Base-by-base conservation (phyloP, 1,140 invertebrate genomes). In the Drosophila auraria region DNA sequence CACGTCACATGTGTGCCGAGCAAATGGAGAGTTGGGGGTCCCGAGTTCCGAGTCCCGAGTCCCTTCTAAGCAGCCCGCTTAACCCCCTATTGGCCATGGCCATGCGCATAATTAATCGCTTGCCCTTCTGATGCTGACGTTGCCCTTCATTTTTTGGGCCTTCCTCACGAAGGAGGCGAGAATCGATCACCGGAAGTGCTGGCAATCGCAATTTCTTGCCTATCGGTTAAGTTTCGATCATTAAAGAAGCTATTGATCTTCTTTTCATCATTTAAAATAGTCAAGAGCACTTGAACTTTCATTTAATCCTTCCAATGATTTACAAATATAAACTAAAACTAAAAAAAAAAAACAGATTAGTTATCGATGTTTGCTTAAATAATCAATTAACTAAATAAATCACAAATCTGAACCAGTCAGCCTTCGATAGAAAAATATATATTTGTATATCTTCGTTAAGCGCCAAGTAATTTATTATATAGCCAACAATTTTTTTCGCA, bases 51-150 rank as follows among this genome's bases (percentile, higher is more conserved):
- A 9, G 33, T 7, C 30, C 33, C 9, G 33, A 3, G n/a, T 3
- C 11, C 33, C 11, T 14, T 33, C n/a, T 14, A 33, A 65, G 27
- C 20, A 45, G 17, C 36, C 54, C 36, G 36, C 62, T 64, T 30
- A 64, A 60, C 62, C 62, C 62, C 38, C 57, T 27, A 60, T 38
- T 69, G 61, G 25, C 56, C 40, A 36, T 17, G 9, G 56, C 64
- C 49, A 40, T 68, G n/a, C 44, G 56, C 64, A 73, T 73, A 73
- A 73, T 73, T 73, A 73, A 73, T 73, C 70, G 68, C 54, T 51
- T 20, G 68, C 36, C 53, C 68, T 69, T 38, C 50, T 71, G 68
- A 60, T 17, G 68, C 68, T 60, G 68, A 72, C 53, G 53, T 33
- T 11, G 54, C 54, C 70, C 20, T 38, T 68, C 58, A 36, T 63